These are phyloP conservation scores for Salvelinus namaycush DNA, from an alignment of 2,113 vertebrate species.

Conservation along the genomic window DNA sequence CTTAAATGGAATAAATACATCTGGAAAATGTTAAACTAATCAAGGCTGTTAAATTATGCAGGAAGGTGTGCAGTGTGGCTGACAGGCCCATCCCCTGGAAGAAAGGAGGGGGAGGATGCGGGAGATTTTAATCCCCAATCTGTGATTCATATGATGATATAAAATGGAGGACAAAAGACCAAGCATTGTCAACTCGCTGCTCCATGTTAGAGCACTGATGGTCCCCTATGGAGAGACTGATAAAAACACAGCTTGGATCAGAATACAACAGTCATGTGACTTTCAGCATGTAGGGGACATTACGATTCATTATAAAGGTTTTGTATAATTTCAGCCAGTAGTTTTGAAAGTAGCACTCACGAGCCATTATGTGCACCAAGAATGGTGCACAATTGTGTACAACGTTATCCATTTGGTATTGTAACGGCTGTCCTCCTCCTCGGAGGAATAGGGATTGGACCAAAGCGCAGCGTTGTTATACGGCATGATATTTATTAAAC, in stretches of 20 bases:
- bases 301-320: conserved; percentile 10
- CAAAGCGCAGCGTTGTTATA: too few relatives aligned
- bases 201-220: conserved; percentile 32
- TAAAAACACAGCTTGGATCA: conserved; percentile 50
- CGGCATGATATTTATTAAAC: too few relatives aligned
- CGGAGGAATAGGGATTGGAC: too few relatives aligned
- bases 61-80: conserved; percentile 52
- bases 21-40: conserved; percentile 77
- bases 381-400: too few relatives aligned
- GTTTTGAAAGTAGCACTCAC: too few relatives aligned
- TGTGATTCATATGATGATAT: conserved; percentile 79
- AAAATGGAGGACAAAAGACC: conserved; percentile 70
- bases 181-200: conserved; percentile 53
- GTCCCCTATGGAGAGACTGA: conserved; percentile 49
- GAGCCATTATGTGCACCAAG: too few relatives aligned
- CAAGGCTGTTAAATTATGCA: conserved; percentile 76
- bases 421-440: too few relatives aligned
- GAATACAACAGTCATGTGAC: conserved; percentile 46
- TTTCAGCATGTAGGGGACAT: conserved; percentile 29
- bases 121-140: conserved; percentile 51
- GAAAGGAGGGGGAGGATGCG: conserved; percentile 34
- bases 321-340: neutral
- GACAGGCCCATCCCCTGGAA: conserved; percentile 58
- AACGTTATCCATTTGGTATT: too few relatives aligned
- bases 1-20: conserved; percentile 66